Evolutionary conservation across 2,888 invertebrate genomes (phyloP), one percentile per base, ranked within the genome.

Genomic region (Zygogramma bicolorata): DNA sequence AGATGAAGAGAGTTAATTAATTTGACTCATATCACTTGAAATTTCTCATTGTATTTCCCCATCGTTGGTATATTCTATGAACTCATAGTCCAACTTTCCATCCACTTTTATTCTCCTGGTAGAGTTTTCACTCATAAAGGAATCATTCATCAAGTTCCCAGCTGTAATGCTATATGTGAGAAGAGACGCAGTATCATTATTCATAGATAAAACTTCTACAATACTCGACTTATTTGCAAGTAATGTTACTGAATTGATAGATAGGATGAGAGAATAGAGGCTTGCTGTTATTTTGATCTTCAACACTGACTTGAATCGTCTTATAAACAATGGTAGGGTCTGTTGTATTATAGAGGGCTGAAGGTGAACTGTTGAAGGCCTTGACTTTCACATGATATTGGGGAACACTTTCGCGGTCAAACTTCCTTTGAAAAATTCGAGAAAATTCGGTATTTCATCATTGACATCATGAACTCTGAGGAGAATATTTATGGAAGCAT

Each of bases 271-370:
- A 93, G 85, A 99, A 99, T 80, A 92, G 91, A 0, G 99, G 99
- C 20, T 93, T 91, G 86, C 99, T 98, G 86, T 99, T 99, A 86
- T 99, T 99, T 84, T 95, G 95, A 87, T 99, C 99, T 22, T 95
- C 96, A 53, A 99, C 97, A 83, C 93, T 94, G 81, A 98, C 96
- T 78, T 94, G 91, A 84, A 97, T 96, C 65, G 93, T 93, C 87
- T 96, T 95, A 80, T 93, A 92, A 1, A 91, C 91, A 59, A 89
- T 90, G 86, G 97, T 97, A 65, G 92, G 95, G 81, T 93, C 89
- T 0, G 90, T 91, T 34, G 88, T 90, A 57, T 88, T 88, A 42
- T 94, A 86, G 29, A 85, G 75, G 34, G 94, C 94, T 10, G 97
- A 97, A 2, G 95, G 94, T 0, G 95, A 94, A 84, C 95, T 96